Base-by-base conservation (phyloP, 2,888 invertebrate species). In the Ennomos fuscantarius region DNA sequence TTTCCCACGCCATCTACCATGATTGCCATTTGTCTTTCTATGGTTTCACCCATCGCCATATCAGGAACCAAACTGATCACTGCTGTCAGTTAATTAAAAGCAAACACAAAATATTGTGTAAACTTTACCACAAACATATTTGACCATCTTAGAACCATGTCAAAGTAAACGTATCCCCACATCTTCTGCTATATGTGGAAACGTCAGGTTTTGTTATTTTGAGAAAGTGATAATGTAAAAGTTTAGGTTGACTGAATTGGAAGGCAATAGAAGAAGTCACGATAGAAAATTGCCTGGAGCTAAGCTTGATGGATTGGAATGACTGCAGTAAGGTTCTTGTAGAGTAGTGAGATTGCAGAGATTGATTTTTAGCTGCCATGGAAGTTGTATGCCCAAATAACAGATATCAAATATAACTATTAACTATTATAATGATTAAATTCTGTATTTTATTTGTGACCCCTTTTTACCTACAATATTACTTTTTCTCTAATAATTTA, bases 21-120 rank as follows among this genome's bases (percentile, higher is more conserved):
- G 73, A 55, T 39, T 55, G 63, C 72, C 72, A 78, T 82, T 80
- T 76, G 72, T 81, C 58, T 49, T 43, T 43, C 48, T 48, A 44
- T 6, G 47, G 43, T 57, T 76, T 81, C 75, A 58, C 66, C 70
- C 61, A 70, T 66, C 65, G 64, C 79, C 78, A 74, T 78, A 72
- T 81, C 78, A 64, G 82, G 79, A 59, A 63, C 55, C 66, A 63
- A 71, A 74, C 74, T 69, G 72, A 74, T 74, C 70, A 69, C 70
- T 78, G 83, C 81, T 58, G 60, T 61, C 84, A 81, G 81, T 73
- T 87, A 88, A 89, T 89, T 89, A 90, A 87, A 88, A 88, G 82
- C 77, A 87, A 90, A 88, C 83, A 86, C 78, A 81, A 80, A 79
- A 74, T 74, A 78, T 66, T 75, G 78, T 70, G 47, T 52, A 57